These are phyloP conservation scores for Nansenia antarctica DNA, from an alignment of 2,113 vertebrate genomes.

Conservation along the genomic window DNA sequence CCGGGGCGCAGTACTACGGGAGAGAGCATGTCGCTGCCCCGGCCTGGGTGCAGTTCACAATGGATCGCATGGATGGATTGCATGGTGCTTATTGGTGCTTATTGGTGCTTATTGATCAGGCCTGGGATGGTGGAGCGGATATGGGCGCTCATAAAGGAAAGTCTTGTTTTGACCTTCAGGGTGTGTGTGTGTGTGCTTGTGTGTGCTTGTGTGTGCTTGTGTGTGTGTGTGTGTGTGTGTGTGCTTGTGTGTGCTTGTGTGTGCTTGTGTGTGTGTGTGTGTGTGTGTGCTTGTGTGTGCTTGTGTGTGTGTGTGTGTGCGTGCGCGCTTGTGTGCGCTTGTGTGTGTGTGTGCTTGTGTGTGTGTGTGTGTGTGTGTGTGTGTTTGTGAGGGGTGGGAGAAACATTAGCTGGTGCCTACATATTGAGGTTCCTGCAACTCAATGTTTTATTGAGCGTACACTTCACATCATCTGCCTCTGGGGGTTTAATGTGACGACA, in stretches of 20 bases:
- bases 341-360: too few relatives aligned
- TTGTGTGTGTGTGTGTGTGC: too few relatives aligned
- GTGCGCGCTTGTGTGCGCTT: neutral
- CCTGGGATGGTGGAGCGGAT: slow-evolving; percentile 43
- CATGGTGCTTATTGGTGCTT: too few relatives aligned
- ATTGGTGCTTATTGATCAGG: slow-evolving; percentile 62
- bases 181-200: neutral
- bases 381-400: too few relatives aligned
- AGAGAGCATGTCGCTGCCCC: slow-evolving; percentile 25
- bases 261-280: neutral
- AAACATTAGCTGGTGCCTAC: too few relatives aligned
- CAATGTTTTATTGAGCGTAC: too few relatives aligned
- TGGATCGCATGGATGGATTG: slow-evolving; percentile 33
- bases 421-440: too few relatives aligned
- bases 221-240: slow-evolving; percentile 1
- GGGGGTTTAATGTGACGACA: too few relatives aligned
- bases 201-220: slow-evolving; percentile 1
- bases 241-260: slow-evolving; percentile 1
- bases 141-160: slow-evolving; percentile 44
- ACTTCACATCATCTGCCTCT: too few relatives aligned
- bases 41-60: slow-evolving; percentile 48
- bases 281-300: too few relatives aligned
- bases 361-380: too few relatives aligned
- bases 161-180: slow-evolving; percentile 12
- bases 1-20: slow-evolving; percentile 30